phyloP scores from a whole-genome alignment of 2,113 vertebrate species.

The Callionymus lyra region DNA sequence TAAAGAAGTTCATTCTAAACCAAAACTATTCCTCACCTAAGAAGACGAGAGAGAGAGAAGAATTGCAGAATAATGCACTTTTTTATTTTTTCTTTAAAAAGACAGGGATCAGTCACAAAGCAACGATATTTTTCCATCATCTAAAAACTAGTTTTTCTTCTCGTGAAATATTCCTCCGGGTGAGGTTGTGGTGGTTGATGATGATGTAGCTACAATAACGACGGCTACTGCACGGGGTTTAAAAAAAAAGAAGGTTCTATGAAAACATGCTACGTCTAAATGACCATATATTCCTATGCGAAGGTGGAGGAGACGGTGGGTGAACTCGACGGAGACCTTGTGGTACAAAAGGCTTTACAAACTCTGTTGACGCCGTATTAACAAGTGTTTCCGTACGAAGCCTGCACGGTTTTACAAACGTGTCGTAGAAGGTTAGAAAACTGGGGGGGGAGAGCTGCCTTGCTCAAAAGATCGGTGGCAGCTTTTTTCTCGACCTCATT shows the following conservation, averaged over 20 bases:
- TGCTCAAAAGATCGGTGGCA: conserved; percentile 7
- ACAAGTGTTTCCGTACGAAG: conserved; percentile 30
- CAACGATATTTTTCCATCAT: conserved; percentile 42
- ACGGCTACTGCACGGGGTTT: conserved; percentile 30
- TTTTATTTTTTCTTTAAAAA: conserved; percentile 58
- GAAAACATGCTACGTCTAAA: too few species aligned
- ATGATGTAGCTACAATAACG: conserved; percentile 38
- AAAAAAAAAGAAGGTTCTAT: conserved; percentile 25
- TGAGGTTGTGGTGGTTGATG: conserved; percentile 19
- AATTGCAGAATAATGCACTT: conserved; percentile 39
- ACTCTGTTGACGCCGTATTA: conserved; percentile 33
- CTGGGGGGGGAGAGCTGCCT: conserved; percentile 45
- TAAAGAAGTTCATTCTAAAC: too few species aligned
- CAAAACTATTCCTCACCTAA: too few species aligned
- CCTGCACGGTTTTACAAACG: conserved; percentile 51
- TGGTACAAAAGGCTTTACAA: conserved; percentile 53
- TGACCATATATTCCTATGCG: conserved; percentile 20
- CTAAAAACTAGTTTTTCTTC: conserved; percentile 48
- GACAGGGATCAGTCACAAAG: conserved; percentile 58
- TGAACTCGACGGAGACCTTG: conserved; percentile 40
- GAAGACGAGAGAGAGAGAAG: too few species aligned
- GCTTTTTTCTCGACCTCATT: conserved; percentile 28
- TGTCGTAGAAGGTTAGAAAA: conserved; percentile 49
- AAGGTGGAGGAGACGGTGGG: conserved; percentile 38
- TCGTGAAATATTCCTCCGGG: conserved; percentile 35